Conservation (phyloP, 2,797 vertebrate species). For the Allobates femoralis region DNA sequence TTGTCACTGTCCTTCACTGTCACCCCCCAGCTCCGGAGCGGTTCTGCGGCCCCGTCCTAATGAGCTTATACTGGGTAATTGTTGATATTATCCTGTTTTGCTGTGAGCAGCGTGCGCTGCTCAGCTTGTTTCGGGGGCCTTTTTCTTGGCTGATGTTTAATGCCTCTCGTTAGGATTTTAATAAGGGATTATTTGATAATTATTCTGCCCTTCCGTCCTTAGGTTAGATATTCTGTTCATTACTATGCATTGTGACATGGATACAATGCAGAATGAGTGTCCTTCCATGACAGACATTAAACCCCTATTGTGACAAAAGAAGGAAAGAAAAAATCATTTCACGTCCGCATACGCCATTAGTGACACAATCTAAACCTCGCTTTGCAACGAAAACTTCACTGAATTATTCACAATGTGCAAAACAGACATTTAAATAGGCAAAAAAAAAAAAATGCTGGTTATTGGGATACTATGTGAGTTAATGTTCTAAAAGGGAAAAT, state of each 20-base stretch:
- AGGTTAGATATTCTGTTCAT: slow-evolving; percentile 74
- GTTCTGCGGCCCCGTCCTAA: slow-evolving; percentile 57
- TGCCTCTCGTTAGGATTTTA: slow-evolving; percentile 68
- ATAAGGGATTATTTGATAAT: slow-evolving; percentile 76
- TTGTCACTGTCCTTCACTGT: slow-evolving; percentile 57
- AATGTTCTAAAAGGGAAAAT: not conserved
- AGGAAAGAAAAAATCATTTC: slow-evolving; percentile 18
- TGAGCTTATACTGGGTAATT: slow-evolving; percentile 53
- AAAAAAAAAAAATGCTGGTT: not conserved
- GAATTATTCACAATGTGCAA: slow-evolving; percentile 33
- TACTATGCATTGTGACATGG: slow-evolving; percentile 73
- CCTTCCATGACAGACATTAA: slow-evolving; percentile 63
- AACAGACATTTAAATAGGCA: not conserved
- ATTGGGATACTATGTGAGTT: not conserved
- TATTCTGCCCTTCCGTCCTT: slow-evolving; percentile 78
- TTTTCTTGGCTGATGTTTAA: slow-evolving; percentile 59
- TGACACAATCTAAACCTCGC: slow-evolving; percentile 38
- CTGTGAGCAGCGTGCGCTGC: slow-evolving; percentile 52
- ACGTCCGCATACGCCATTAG: slow-evolving; percentile 14
- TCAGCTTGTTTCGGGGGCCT: slow-evolving; percentile 55
- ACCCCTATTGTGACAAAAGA: slow-evolving; percentile 57
- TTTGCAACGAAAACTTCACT: not conserved
- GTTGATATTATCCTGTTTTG: slow-evolving; percentile 61
- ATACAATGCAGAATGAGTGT: slow-evolving; percentile 54
- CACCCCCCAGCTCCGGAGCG: slow-evolving; percentile 28